Evolutionary conservation across 2,113 vertebrate genomes (phyloP).

Genomic region (Excalfactoria chinensis): DNA sequence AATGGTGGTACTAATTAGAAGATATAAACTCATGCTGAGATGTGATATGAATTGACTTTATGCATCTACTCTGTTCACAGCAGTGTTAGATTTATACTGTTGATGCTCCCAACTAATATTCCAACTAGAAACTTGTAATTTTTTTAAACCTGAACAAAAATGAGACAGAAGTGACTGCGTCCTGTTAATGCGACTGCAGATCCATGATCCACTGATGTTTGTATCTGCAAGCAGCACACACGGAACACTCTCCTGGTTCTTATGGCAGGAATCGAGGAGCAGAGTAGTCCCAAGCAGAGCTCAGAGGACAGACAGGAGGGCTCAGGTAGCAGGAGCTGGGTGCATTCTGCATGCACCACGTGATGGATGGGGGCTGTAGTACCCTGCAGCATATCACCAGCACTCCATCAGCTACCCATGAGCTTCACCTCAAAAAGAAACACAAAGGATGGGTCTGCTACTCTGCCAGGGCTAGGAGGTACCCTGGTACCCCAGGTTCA

Average conservation of each 20-base stretch:
- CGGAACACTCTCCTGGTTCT: not conserved
- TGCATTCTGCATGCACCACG: no score
- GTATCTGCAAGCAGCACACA: not conserved
- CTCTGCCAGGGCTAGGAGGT: not conserved
- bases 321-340: not conserved
- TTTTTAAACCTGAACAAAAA: constrained; percentile 69
- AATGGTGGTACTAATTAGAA: constrained; percentile 84
- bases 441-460: not conserved
- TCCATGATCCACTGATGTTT: not conserved
- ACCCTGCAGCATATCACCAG: not conserved
- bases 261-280: not conserved
- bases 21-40: constrained; percentile 83
- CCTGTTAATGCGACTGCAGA: constrained; percentile 22
- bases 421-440: not conserved
- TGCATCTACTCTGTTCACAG: constrained; percentile 81
- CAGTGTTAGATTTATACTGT: constrained; percentile 80
- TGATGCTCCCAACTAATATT: constrained; percentile 78
- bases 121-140: constrained; percentile 62
- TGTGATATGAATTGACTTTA: constrained; percentile 81
- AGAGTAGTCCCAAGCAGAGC: not conserved
- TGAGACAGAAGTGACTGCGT: constrained; percentile 47
- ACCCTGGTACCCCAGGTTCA: not conserved
- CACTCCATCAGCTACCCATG: not conserved
- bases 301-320: not conserved
- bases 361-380: no score